Evolutionary conservation across 2,888 invertebrate species (phyloP), one percentile per base, ranked within the genome.

Genomic region (Parnassius orleans): DNA sequence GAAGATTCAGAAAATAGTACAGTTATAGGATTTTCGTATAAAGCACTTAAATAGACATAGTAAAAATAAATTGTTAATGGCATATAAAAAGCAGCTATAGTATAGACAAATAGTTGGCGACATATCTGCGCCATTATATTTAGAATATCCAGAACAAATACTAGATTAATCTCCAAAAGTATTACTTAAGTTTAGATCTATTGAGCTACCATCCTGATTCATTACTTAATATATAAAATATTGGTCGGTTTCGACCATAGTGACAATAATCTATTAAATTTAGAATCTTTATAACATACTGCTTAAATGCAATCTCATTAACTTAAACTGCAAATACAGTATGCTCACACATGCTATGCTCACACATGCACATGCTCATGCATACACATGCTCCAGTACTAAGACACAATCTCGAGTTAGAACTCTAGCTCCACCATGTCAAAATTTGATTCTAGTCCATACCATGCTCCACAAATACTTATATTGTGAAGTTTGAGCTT

Each of bases 1-100:
- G 56, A 52, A 51, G 56, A 55, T 47, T 61, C 61, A 56, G 61
- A 61, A 61, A 57, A 62, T 62, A 62, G 57, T 44, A 42, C 9
- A 47, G 51, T 51, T 10, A 24, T 52, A 43, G 24, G n/a, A 24
- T 54, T 48, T 58, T 57, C 46, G 51, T 9, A 12, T 50, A 62
- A 57, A 61, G 46, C 10, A 12, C 12, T 50, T 51, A 52, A 19
- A 56, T 61, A 57, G 51, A 62, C 53, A 51, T 55, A 48, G n/a
- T 57, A 57, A 62, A 61, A 53, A 53, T 57, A 62, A 57, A 53
- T 43, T 47, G 15, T 53, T 61, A 53, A 53, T 54, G 42, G 33
- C 55, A 44, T 60, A 52, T 15, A 41, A 58, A 58, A 62, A 54
- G 53, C 62, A 53, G 52, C 10, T 51, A 47, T 41, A 47, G 24